Conservation (phyloP, 92 coral and sea anemone genomes). For the Parazoanthus darwini region DNA sequence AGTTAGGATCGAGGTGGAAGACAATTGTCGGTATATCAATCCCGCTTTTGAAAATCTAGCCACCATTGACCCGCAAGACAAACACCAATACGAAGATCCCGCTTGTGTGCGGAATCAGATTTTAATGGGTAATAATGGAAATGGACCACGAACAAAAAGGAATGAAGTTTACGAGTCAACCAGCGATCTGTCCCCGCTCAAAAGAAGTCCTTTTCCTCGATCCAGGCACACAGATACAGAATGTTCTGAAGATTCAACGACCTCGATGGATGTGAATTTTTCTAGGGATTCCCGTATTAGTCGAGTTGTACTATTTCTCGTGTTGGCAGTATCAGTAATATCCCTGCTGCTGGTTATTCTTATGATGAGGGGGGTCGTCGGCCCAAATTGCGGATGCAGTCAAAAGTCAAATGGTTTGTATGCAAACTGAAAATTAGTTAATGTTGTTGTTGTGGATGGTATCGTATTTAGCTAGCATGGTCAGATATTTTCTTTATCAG, state of each 20-base stretch:
- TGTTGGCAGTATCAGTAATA: conserved; percentile 13
- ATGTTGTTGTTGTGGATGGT: not conserved
- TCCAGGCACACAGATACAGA: conserved; percentile 29
- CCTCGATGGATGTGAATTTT: not conserved
- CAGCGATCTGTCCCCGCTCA: conserved; percentile 31
- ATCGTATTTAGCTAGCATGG: not conserved
- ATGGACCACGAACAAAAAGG: conserved; percentile 24
- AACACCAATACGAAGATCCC: conserved; percentile 41
- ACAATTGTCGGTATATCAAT: conserved; percentile 8
- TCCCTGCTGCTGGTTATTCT: conserved; percentile 23
- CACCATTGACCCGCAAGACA: conserved; percentile 19
- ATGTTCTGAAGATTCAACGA: conserved; percentile 36
- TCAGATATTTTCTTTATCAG: not conserved
- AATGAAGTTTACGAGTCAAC: conserved; percentile 42
- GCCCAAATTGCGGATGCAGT: conserved; percentile 11
- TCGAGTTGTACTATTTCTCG: conserved; percentile 20
- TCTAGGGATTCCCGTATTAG: conserved; percentile 28
- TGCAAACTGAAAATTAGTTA: not conserved
- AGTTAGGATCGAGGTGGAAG: conserved; percentile 20
- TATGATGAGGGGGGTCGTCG: conserved; percentile 25
- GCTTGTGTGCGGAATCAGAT: conserved; percentile 21
- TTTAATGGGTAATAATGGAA: not conserved
- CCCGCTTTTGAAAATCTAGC: conserved; percentile 37
- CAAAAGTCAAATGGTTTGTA: conserved; percentile 9
- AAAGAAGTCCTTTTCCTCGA: conserved; percentile 8